A percentile compares a stretch with the other conserved stretches of the same genome.
Evolutionary conservation across 2,888 invertebrate species (phyloP).

Genomic region (Melanchra persicariae): DNA sequence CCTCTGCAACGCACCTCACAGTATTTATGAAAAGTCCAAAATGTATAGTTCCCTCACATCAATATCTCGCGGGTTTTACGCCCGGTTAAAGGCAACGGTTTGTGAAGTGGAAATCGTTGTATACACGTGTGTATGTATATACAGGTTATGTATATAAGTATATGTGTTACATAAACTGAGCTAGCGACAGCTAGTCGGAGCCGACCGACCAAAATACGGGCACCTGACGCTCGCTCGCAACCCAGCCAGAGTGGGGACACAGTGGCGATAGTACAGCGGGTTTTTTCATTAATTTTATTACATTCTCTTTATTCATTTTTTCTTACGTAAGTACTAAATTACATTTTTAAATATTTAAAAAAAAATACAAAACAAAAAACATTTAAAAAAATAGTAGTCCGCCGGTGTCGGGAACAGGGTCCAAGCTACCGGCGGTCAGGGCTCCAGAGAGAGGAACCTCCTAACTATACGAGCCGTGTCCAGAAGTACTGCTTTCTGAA

Average conservation of each 20-base stretch:
- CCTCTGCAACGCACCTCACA: background rate
- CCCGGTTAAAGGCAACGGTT: slow-evolving; percentile 57
- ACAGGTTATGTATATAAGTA: slow-evolving; percentile 71
- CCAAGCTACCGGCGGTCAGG: too few species aligned
- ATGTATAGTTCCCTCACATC: slow-evolving; percentile 41
- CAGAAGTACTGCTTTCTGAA: too few species aligned
- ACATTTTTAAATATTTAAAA: too few species aligned
- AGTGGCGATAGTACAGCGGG: slow-evolving; percentile 46
- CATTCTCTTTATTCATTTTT: background rate
- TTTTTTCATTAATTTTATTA: background rate
- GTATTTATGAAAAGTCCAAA: slow-evolving; percentile 22
- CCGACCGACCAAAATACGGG: slow-evolving; percentile 88
- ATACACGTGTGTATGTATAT: slow-evolving; percentile 51
- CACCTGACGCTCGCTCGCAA: slow-evolving; percentile 87
- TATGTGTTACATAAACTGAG: slow-evolving; percentile 86
- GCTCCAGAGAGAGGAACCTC: too few species aligned
- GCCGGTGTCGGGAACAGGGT: too few species aligned
- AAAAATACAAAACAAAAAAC: too few species aligned
- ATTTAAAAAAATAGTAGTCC: too few species aligned
- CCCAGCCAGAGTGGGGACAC: slow-evolving; percentile 62
- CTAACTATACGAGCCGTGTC: too few species aligned
- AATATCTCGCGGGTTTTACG: slow-evolving; percentile 56
- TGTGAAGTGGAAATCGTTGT: slow-evolving; percentile 63
- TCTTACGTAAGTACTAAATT: too few species aligned
- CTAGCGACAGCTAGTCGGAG: slow-evolving; percentile 84